phyloP scores from a whole-genome alignment of 2,113 vertebrate species.

The Telmatochromis brichardi region DNA sequence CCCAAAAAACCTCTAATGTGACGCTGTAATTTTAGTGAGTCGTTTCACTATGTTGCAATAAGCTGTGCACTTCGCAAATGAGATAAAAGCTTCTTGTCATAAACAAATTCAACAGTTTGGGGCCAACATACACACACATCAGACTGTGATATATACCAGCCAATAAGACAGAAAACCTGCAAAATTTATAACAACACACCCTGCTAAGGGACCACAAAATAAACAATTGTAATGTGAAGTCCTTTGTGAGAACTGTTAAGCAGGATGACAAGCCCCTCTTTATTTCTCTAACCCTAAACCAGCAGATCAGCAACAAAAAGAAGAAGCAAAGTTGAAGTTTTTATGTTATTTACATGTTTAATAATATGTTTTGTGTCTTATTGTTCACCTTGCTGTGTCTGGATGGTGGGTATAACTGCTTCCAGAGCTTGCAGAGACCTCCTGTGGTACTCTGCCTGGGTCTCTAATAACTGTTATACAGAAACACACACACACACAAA shows the following conservation, averaged over 20 bases:
- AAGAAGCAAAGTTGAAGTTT: neutral
- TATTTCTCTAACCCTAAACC: neutral
- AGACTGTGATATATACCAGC: neutral
- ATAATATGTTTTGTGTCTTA: neutral
- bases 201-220: neutral
- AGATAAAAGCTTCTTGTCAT: neutral
- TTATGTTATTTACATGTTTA: neutral
- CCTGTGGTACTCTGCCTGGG: constrained; percentile 98
- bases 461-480: constrained; percentile 88
- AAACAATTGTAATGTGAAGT: neutral
- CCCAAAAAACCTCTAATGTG: neutral
- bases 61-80: neutral
- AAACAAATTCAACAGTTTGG: neutral
- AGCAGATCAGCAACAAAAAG: neutral
- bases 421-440: constrained; percentile 92
- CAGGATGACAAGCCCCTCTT: neutral
- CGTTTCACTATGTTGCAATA: neutral
- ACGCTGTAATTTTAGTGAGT: neutral
- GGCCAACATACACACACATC: neutral
- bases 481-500: constrained; percentile 56
- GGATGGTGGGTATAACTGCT: constrained; percentile 86
- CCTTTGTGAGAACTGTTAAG: neutral
- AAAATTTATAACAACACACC: neutral
- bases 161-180: neutral
- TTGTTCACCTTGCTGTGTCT: constrained; percentile 86